Percentiles rank a stretch among this genome's conserved stretches.
Conservation (phyloP, 1,140 invertebrate genomes). For the Pseudoatta argentina region DNA sequence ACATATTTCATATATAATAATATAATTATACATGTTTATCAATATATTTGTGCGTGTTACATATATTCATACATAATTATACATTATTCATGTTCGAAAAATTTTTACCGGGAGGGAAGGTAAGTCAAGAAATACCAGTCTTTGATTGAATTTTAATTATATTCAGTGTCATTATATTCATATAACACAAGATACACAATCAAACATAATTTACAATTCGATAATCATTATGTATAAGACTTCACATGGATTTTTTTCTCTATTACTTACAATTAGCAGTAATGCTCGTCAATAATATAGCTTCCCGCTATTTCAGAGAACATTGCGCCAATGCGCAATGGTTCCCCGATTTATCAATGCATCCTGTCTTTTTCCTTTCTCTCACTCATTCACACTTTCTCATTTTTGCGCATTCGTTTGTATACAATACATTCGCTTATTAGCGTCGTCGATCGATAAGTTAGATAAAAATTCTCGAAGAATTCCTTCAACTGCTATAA, state of each 20-base stretch:
- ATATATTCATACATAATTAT: too few species aligned
- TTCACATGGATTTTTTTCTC: slow-evolving; percentile 75
- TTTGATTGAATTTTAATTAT: slow-evolving; percentile 81
- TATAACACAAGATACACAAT: slow-evolving; percentile 82
- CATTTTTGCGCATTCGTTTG: slow-evolving; percentile 54
- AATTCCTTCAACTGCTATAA: not conserved
- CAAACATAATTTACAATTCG: slow-evolving; percentile 81
- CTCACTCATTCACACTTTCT: slow-evolving; percentile 30
- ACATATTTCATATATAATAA: too few species aligned
- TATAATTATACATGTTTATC: too few species aligned
- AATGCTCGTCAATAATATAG: slow-evolving; percentile 66
- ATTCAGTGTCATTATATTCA: slow-evolving; percentile 80
- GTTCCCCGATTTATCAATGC: slow-evolving; percentile 52
- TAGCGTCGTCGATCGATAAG: slow-evolving; percentile 50
- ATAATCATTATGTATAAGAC: slow-evolving; percentile 80
- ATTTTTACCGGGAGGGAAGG: not conserved
- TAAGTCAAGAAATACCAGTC: not conserved
- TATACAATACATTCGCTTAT: slow-evolving; percentile 4
- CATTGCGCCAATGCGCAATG: slow-evolving; percentile 35
- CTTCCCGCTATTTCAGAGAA: slow-evolving; percentile 35
- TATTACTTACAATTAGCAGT: slow-evolving; percentile 67
- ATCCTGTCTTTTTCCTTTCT: slow-evolving; percentile 50
- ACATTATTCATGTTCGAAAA: too few species aligned
- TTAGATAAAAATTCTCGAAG: slow-evolving; percentile 68
- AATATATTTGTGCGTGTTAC: too few species aligned